A percentile compares a stretch with the other conserved stretches of the same genome.
These are phyloP conservation scores for Daboia siamensis DNA, from an alignment of 2,113 vertebrate genomes.

Conservation along the genomic window DNA sequence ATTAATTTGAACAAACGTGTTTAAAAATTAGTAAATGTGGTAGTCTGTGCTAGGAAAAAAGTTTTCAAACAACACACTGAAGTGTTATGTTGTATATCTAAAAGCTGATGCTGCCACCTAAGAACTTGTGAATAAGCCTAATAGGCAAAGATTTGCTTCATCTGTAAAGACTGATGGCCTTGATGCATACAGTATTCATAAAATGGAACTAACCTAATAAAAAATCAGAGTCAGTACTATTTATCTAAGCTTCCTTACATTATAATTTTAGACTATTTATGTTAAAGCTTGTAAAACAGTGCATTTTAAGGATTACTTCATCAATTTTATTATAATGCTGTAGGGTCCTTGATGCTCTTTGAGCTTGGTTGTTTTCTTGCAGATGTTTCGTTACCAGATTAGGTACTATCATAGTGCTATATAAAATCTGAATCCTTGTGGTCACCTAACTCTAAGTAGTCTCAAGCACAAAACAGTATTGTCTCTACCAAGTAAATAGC, in stretches of 20 bases:
- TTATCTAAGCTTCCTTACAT: not conserved
- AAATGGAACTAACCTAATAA: constrained; percentile 24
- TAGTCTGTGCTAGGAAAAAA: not conserved
- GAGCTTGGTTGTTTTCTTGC: not conserved
- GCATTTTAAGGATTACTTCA: not conserved
- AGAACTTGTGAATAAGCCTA: not conserved
- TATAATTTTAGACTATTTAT: not conserved
- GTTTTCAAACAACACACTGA: not conserved
- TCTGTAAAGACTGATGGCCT: constrained; percentile 3
- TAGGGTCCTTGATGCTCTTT: not conserved
- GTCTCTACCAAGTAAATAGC: not conserved
- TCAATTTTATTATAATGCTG: not conserved
- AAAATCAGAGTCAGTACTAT: constrained; percentile 24
- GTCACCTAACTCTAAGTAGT: not conserved
- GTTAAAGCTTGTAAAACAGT: not conserved
- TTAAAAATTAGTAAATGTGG: not conserved
- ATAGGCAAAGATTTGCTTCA: not conserved
- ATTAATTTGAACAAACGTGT: not conserved
- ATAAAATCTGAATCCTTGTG: not conserved
- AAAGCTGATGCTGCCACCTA: not conserved
- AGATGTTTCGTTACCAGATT: not conserved
- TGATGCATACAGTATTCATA: constrained; percentile 5
- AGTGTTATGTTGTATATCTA: not conserved
- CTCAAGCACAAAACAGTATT: not conserved
- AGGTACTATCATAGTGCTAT: not conserved